These are phyloP conservation scores for Microcebus griseorufus DNA, from an alignment of 2,113 vertebrate species.

Conservation along the genomic window DNA sequence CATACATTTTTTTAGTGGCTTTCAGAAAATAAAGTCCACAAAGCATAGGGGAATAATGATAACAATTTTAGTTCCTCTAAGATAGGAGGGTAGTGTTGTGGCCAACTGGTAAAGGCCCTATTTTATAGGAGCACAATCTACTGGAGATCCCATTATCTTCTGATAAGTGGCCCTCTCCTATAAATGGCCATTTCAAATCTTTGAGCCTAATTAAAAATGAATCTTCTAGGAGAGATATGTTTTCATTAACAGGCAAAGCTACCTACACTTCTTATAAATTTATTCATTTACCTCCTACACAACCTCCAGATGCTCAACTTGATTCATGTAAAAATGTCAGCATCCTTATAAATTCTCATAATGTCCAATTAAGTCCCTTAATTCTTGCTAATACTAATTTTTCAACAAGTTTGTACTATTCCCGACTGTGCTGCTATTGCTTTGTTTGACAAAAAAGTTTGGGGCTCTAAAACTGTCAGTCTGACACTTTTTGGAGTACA, in stretches of 20 bases:
- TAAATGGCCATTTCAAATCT: not conserved
- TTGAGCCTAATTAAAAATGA: slow-evolving; percentile 24
- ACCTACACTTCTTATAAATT: not conserved
- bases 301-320: not conserved
- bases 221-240: not conserved
- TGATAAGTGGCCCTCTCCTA: not conserved
- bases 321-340: not conserved
- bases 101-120: not conserved
- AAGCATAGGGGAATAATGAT: not conserved
- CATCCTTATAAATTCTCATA: not conserved
- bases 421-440: not conserved
- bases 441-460: not conserved
- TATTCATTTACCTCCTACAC: not conserved
- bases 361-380: not conserved
- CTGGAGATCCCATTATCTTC: not conserved
- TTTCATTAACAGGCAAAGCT: not conserved
- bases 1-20: not conserved
- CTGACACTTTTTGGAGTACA: slow-evolving; percentile 20
- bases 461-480: not conserved
- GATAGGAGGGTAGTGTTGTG: not conserved
- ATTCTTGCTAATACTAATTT: not conserved
- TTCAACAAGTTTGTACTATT: not conserved
- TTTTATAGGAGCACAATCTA: not conserved
- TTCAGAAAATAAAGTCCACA: not conserved
- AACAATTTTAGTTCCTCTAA: not conserved